Conservation (phyloP, 2,888 invertebrate species). For the Microchrysa polita region DNA sequence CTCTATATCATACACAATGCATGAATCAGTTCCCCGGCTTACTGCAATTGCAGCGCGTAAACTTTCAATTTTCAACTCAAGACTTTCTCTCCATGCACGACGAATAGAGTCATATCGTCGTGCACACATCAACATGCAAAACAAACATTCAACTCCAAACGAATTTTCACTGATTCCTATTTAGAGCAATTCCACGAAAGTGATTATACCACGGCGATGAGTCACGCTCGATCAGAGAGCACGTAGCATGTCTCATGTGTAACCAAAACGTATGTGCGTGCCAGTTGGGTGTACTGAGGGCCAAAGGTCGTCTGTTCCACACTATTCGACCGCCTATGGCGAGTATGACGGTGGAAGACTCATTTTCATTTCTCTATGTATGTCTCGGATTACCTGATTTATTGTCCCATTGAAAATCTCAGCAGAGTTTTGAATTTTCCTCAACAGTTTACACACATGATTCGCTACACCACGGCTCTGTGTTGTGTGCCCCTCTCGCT, state of each 20-base stretch:
- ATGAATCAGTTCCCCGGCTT: background rate
- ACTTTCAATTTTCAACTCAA: slow-evolving; percentile 26
- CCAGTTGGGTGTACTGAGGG: slow-evolving; percentile 1
- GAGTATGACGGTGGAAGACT: background rate
- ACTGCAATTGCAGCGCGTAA: background rate
- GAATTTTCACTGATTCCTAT: background rate
- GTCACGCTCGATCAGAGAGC: background rate
- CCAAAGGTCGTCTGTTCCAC: background rate
- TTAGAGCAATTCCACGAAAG: slow-evolving; percentile 1
- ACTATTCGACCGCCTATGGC: background rate
- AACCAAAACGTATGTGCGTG: background rate
- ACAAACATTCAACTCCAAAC: background rate
- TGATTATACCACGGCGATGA: slow-evolving; percentile 8
- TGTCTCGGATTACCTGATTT: slow-evolving; percentile 29
- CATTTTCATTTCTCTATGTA: background rate
- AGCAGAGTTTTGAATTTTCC: slow-evolving; percentile 15
- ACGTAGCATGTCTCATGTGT: no score
- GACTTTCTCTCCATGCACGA: slow-evolving; percentile 18
- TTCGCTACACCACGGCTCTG: background rate
- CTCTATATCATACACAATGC: background rate
- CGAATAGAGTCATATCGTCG: background rate
- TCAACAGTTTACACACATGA: background rate
- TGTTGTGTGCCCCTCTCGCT: background rate
- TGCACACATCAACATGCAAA: background rate
- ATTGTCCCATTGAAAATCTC: background rate